Base-by-base conservation (phyloP, 1,140 invertebrate species). In the Papilio polytes region DNA sequence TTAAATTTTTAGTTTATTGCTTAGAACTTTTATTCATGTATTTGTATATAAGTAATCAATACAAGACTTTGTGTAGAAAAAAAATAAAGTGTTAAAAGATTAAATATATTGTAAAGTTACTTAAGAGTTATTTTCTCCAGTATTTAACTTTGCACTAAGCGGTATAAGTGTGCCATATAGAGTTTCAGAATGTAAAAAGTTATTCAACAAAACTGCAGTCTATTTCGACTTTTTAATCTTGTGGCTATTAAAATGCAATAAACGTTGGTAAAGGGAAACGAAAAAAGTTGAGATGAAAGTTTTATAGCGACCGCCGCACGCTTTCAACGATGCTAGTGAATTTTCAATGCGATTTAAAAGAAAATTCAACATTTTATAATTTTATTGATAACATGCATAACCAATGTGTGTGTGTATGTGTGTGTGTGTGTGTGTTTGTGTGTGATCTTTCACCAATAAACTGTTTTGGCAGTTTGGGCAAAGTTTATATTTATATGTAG, bases 261-360 rank as follows among this genome's bases (percentile, higher is more conserved):
- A 70, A 70, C 63, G 63, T 31, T 31, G 63, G 63, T 70, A 70
- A 70, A 70, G 63, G 63, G 26, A 70, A 70, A 70, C 22, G 63
- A 70, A 70, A 70, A 70, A 70, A 70, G 26, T 70, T 18, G 63
- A 36, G 26, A 70, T 70, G 63, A 70, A 70, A 70, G 63, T 70
- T 31, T 70, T 31, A 70, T 31, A 66, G 22, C 22, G 22, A 31
- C 63, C 63, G 63, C 63, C 22, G 63, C 13, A 70, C 13, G 63
- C 22, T 70, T 70, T 70, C 22, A 70, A 36, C 63, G 22, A 70
- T 26, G 63, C 31, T 70, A 70, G 63, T 70, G 63, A 70, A 70
- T 36, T 70, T 70, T 70, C 26, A 70, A 70, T 70, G 13, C 12
- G 3, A 70, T 7, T 31, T 15, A 13, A 31, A 70, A 70, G 63